Evolutionary conservation across 1,140 invertebrate genomes (phyloP).

Genomic region (Cherax destructor): DNA sequence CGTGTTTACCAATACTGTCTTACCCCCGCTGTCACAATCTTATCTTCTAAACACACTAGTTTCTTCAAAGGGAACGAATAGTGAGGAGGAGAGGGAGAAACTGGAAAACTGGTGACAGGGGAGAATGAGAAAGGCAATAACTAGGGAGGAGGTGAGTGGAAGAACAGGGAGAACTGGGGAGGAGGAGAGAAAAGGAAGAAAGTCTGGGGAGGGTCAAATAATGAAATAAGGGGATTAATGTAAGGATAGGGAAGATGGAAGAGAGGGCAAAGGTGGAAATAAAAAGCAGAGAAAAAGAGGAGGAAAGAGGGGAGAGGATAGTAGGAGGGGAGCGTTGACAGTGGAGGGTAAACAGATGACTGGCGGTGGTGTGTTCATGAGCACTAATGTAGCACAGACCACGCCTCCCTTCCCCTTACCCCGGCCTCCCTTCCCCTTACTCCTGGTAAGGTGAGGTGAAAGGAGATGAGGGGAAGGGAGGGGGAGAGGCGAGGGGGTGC

Average conservation of each 20-base stretch:
- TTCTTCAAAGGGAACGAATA: too few relatives aligned
- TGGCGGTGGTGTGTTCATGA: not conserved
- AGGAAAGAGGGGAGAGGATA: not conserved
- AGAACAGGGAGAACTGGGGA: not conserved
- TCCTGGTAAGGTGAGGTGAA: not conserved
- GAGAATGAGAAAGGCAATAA: not conserved
- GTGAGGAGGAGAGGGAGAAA: too few relatives aligned
- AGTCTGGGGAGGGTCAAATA: not conserved
- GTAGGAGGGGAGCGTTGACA: slow-evolving; percentile 2
- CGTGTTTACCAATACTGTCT: too few relatives aligned
- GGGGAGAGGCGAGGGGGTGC: too few relatives aligned
- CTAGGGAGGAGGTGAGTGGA: not conserved
- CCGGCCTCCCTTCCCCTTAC: not conserved
- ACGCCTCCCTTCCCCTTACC: not conserved
- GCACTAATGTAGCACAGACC: not conserved
- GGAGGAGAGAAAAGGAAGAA: not conserved
- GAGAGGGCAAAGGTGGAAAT: not conserved
- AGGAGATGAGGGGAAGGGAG: too few relatives aligned
- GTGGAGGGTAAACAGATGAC: not conserved
- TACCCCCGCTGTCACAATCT: too few relatives aligned
- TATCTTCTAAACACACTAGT: too few relatives aligned
- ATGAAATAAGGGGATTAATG: not conserved
- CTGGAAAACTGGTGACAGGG: too few relatives aligned
- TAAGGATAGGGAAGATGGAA: not conserved
- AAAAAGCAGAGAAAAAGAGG: not conserved